Evolutionary conservation across 2,113 vertebrate genomes (phyloP).

Genomic region (Sialia sialis): DNA sequence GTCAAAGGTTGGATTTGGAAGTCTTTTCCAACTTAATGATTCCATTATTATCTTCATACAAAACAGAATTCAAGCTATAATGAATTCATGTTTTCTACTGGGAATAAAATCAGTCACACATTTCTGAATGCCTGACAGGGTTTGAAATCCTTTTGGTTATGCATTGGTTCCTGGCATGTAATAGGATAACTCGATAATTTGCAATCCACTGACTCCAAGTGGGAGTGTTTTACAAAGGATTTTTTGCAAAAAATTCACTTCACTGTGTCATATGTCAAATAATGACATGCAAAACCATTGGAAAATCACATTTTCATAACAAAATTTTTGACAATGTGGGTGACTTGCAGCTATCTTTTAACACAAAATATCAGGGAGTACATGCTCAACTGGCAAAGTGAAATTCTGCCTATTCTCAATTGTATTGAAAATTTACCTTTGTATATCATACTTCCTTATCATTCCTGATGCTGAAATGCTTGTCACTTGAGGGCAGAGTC

Average conservation of each 20-base stretch:
- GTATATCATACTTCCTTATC: neutral
- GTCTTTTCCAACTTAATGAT: neutral
- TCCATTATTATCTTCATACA: neutral
- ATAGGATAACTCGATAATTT: neutral
- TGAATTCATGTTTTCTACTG: neutral
- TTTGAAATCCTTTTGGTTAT: neutral
- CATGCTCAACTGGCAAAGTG: neutral
- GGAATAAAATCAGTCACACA: neutral
- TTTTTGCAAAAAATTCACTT: neutral
- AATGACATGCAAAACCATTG: neutral
- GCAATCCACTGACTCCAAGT: neutral
- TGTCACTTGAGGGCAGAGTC: neutral
- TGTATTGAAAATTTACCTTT: neutral
- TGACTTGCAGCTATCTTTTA: neutral
- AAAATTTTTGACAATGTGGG: neutral
- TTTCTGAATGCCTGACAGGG: neutral
- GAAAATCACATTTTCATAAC: neutral
- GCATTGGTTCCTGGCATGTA: neutral
- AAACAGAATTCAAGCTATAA: conserved; percentile 14
- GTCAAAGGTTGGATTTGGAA: neutral
- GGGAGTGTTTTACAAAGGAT: neutral
- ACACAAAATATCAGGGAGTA: neutral
- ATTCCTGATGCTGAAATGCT: neutral
- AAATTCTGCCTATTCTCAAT: neutral
- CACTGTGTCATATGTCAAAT: neutral